phyloP scores from a whole-genome alignment of 2,113 vertebrate species.

The Pungitius pungitius region DNA sequence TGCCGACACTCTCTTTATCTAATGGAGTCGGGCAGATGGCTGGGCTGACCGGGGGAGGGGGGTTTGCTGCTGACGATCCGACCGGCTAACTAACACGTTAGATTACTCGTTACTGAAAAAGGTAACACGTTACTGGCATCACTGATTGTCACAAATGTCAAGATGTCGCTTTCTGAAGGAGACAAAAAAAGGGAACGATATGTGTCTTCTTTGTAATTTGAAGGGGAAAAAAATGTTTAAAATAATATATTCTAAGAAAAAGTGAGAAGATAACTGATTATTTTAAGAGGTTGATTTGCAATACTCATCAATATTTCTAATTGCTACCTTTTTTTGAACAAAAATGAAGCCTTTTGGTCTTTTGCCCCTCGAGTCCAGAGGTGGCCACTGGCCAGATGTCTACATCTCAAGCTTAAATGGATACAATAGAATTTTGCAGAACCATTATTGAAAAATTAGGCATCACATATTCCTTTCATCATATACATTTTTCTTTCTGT shows the following conservation, averaged over 20 bases:
- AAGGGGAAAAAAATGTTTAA: not conserved
- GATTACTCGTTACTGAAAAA: too few species aligned
- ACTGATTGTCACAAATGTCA: not conserved
- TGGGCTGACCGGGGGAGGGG: too few species aligned
- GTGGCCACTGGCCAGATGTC: too few species aligned
- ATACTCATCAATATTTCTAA: not conserved
- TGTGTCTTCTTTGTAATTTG: not conserved
- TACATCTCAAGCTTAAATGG: too few species aligned
- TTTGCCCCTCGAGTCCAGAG: too few species aligned
- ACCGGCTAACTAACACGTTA: too few species aligned
- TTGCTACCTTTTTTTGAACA: not conserved
- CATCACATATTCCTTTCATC: not conserved
- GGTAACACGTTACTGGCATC: too few species aligned
- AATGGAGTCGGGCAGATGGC: too few species aligned
- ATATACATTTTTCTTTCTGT: not conserved
- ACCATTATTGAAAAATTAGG: not conserved
- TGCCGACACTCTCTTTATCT: too few species aligned
- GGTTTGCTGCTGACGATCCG: too few species aligned
- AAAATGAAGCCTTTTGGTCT: too few species aligned
- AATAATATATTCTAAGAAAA: not conserved
- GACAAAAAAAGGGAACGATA: not conserved
- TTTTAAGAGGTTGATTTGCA: too few species aligned
- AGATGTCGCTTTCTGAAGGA: not conserved
- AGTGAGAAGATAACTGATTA: not conserved
- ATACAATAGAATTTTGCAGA: not conserved